Evolutionary conservation across 1,140 invertebrate species (phyloP).

Genomic region (Caenorhabditis elegans): WBcel235 BX284603.4:8949501-8950000

Average conservation of each 20-base stretch:
- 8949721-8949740: not conserved
- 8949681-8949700: conserved; percentile 5
- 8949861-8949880: not conserved
- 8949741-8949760: not conserved
- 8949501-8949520: not conserved
- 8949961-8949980: too few relatives aligned
- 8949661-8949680: not conserved
- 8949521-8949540: too few relatives aligned
- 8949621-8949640: not conserved
- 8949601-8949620: not conserved
- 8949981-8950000: too few relatives aligned
- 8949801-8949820: not conserved
- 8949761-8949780: not conserved
- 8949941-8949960: too few relatives aligned
- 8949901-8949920: too few relatives aligned
- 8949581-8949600: not conserved
- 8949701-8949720: not conserved
- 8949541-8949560: not conserved
- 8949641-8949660: conserved; percentile 20
- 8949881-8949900: not conserved
- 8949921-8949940: too few relatives aligned
- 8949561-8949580: not conserved
- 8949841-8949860: conserved; percentile 4
- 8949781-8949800: not conserved
- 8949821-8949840: not conserved